Conservation (phyloP, 1,140 invertebrate species). For the Psix sp. region DNA sequence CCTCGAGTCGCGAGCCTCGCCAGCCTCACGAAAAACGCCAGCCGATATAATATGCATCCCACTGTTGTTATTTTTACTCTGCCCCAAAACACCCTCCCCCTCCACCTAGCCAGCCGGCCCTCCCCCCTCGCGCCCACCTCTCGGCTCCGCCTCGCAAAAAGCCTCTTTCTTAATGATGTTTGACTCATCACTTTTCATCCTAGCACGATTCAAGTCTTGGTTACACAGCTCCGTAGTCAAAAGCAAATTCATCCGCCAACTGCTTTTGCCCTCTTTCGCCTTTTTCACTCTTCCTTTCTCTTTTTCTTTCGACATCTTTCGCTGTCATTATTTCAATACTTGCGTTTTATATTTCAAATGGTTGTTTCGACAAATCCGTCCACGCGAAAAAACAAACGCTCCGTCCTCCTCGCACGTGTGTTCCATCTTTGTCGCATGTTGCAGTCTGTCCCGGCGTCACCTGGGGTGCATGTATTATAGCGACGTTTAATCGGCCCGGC, state of each 20-base stretch:
- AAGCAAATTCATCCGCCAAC: conserved; percentile 26
- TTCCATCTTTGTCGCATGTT: too few species aligned
- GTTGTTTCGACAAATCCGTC: not conserved
- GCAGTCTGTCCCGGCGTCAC: too few species aligned
- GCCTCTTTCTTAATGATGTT: conserved; percentile 46
- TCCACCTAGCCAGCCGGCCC: conserved; percentile 13
- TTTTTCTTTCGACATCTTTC: not conserved
- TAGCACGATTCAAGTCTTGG: conserved; percentile 32
- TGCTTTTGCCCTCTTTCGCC: not conserved
- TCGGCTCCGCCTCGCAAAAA: conserved; percentile 7
- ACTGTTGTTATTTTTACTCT: conserved; percentile 47
- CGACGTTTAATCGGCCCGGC: conserved; percentile 34
- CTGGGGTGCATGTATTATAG: too few species aligned
- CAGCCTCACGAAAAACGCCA: conserved; percentile 40
- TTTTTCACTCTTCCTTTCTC: not conserved
- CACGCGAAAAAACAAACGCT: too few species aligned
- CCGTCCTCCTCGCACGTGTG: too few species aligned
- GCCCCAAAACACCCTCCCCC: conserved; percentile 17
- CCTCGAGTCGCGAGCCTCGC: conserved; percentile 18
- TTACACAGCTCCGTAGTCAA: conserved; percentile 19
- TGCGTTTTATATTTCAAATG: not conserved
- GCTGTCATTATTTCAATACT: not conserved
- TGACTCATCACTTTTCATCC: conserved; percentile 54
- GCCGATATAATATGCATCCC: conserved; percentile 55
- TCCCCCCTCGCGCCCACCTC: not conserved